phyloP scores from a whole-genome alignment of 2,113 vertebrate species.

The Chamaea fasciata region DNA sequence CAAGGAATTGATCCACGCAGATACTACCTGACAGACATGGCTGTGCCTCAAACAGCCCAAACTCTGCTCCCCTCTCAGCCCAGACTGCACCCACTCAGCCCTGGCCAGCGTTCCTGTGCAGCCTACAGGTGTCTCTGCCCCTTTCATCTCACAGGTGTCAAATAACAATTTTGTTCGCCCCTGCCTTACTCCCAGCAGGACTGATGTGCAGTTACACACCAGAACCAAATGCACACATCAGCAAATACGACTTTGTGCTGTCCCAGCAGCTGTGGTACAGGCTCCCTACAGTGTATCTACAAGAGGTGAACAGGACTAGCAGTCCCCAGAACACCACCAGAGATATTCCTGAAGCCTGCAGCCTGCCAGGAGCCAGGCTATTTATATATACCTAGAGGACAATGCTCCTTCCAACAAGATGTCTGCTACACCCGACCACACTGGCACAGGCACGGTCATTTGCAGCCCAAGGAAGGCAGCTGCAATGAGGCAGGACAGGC shows the following conservation, averaged over 20 bases:
- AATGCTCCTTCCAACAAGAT: not conserved
- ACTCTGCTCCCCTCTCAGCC: not conserved
- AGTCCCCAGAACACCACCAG: not conserved
- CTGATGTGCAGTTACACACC: not conserved
- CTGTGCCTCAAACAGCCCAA: not conserved
- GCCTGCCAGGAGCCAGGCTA: slow-evolving; percentile 8
- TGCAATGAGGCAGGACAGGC: not conserved
- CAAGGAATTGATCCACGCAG: not conserved
- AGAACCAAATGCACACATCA: not conserved
- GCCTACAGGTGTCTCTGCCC: not conserved
- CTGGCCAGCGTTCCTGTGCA: not conserved
- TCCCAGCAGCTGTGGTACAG: not conserved
- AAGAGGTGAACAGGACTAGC: not conserved
- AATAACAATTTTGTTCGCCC: not conserved
- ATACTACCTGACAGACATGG: not conserved
- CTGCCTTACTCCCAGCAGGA: not conserved
- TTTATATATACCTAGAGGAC: slow-evolving; percentile 46
- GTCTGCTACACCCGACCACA: not conserved
- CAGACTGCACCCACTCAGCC: not conserved
- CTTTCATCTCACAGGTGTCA: not conserved
- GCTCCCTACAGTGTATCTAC: not conserved
- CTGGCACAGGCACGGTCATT: not conserved
- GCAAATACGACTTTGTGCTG: not conserved
- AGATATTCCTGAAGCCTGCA: not conserved
- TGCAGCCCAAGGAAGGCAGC: not conserved